Evolutionary conservation across 1,140 invertebrate genomes (phyloP).

Genomic region (Tenebrio molitor): DNA sequence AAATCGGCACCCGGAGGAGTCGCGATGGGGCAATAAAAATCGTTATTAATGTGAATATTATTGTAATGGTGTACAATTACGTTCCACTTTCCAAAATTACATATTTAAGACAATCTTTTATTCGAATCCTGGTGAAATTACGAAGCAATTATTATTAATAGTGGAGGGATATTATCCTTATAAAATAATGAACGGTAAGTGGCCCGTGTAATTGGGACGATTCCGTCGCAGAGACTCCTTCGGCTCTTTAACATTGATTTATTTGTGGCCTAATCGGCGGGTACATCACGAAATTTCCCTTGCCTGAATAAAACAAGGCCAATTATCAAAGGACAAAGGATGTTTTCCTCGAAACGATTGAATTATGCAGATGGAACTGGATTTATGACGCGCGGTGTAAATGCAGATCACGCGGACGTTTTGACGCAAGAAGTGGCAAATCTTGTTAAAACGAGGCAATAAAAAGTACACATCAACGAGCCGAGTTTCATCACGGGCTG

Average conservation of each 20-base stretch:
- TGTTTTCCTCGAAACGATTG: conserved; percentile 17
- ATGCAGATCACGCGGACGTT: no score
- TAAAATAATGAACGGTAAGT: conserved; percentile 19
- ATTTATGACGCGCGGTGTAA: conserved; percentile 1
- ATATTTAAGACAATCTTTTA: conserved; percentile 38
- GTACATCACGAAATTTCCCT: conserved; percentile 31
- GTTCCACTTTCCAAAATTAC: conserved; percentile 39
- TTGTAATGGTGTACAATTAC: conserved; percentile 35
- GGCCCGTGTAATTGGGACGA: conserved; percentile 9
- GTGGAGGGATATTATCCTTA: conserved; percentile 22
- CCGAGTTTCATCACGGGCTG: no score
- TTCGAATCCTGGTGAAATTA: conserved; percentile 33
- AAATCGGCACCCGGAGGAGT: conserved; percentile 35
- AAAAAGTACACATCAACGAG: no score
- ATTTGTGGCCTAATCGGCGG: conserved; percentile 24
- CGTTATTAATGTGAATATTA: conserved; percentile 40
- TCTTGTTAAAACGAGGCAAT: no score
- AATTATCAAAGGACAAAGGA: conserved; percentile 25
- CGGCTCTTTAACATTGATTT: conserved; percentile 7
- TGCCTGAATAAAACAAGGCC: conserved; percentile 24
- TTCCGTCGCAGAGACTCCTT: neutral
- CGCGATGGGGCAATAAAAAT: conserved; percentile 32
- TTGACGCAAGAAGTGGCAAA: no score
- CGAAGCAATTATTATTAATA: conserved; percentile 30
- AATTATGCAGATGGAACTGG: conserved; percentile 25